Evolutionary conservation across 2,113 vertebrate species (phyloP).

Genomic region (Struthio camelus): DNA sequence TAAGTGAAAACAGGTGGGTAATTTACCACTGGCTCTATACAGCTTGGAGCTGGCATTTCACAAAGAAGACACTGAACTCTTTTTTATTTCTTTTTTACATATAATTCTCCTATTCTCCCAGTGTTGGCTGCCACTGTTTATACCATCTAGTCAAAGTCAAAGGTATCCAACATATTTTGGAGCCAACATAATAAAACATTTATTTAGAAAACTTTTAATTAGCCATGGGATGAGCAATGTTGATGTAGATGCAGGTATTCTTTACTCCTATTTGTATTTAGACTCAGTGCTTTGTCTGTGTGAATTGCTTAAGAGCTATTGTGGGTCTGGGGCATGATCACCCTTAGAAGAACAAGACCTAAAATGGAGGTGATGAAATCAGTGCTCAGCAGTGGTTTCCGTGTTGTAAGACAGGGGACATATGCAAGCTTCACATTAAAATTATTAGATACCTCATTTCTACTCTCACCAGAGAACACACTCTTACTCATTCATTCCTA

Average conservation of each 20-base stretch:
- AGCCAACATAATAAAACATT: neutral
- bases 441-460: neutral
- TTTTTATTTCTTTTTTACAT: neutral
- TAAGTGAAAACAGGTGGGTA: slow-evolving; percentile 80
- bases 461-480: rapidly evolving
- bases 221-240: neutral
- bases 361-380: neutral
- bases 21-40: slow-evolving; percentile 58
- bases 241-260: neutral
- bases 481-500: neutral
- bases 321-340: neutral
- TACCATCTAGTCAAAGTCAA: slow-evolving; percentile 11
- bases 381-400: neutral
- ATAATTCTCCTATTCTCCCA: neutral
- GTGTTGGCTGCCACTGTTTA: neutral
- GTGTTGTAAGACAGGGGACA: neutral
- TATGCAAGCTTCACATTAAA: neutral
- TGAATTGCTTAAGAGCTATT: neutral
- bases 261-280: neutral
- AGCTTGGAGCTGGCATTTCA: slow-evolving; percentile 54
- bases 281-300: neutral
- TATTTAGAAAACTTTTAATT: neutral
- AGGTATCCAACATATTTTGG: neutral
- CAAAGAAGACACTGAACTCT: neutral
- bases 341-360: neutral